phyloP scores from a whole-genome alignment of 2,888 invertebrate genomes.

The Penaeus monodon region DNA sequence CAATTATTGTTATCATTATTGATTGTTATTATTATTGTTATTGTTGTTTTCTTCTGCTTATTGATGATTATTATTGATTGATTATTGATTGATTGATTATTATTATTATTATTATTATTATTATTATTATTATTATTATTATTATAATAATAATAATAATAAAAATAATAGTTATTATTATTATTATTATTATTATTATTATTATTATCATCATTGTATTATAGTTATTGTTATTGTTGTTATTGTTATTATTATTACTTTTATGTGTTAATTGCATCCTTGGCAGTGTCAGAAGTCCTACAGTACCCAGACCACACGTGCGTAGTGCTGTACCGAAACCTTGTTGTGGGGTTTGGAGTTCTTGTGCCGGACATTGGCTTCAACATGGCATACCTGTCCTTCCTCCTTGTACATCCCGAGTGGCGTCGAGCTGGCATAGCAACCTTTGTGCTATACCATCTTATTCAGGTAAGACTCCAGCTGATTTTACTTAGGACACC shows the following conservation, averaged over 20 bases:
- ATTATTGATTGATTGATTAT: no score
- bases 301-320: constrained; percentile 94
- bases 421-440: constrained; percentile 88
- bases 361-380: constrained; percentile 86
- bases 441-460: constrained; percentile 91
- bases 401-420: constrained; percentile 87
- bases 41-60: no score
- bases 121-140: no score
- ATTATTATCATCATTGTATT: no score
- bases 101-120: no score
- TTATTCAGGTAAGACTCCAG: constrained; percentile 79
- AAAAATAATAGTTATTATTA: no score
- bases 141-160: no score
- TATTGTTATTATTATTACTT: neutral
- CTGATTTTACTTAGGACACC: neutral
- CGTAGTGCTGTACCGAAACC: constrained; percentile 84
- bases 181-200: no score
- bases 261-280: constrained; percentile 40
- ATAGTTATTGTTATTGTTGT: neutral
- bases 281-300: constrained; percentile 86
- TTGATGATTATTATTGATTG: no score
- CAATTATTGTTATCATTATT: no score
- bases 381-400: constrained; percentile 90
- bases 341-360: constrained; percentile 91
- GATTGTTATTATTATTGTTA: no score